Evolutionary conservation across 1,140 invertebrate genomes (phyloP), one percentile per base, ranked within the genome.

Genomic region (Drosophila bifasciata): DNA sequence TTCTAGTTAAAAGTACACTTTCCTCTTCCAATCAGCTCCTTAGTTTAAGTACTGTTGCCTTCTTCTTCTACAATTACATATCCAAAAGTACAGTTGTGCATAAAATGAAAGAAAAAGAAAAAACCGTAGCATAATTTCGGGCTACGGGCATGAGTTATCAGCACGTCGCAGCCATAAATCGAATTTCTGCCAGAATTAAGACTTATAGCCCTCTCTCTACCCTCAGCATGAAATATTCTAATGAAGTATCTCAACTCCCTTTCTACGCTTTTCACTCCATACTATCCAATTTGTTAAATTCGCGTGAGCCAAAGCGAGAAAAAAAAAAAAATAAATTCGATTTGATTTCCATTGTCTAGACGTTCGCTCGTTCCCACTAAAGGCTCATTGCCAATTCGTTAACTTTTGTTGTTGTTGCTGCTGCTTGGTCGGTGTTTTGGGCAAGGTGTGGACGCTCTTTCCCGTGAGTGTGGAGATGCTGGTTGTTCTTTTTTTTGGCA

Each of bases 141-240:
- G 63, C 48, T 46, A 36, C 32, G 32, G 61, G 43, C 49, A 41
- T 58, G 68, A 83, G 76, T 90, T 89, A 90, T 89, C 74, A 86
- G 80, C 90, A 91, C 90, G 90, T 91, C 79, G 77, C 68, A 64
- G 75, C 83, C 81, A 91, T 91, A 91, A 91, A 91, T 91, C 77
- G 81, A 85, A 81, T 52, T 51, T 56, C 77, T 80, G 81, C 63
- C 80, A 85, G 75, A 79, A 79, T 90, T 89, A 90, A 90, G 83
- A 83, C 75, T 90, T 88, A 84, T 89, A 66, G 71, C 77, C 51
- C 28, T 50, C 25, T 55, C 19, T 52, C 41, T 32, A 32, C 52
- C 61, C 67, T 57, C 59, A 43, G 45, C 59, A 8, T 41, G 25
- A 52, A 49, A 76, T 76, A 85, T 79, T 79, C 49, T 83, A 83